Base-by-base conservation (phyloP, 2,113 vertebrate genomes). In the Crocuta crocuta region DNA sequence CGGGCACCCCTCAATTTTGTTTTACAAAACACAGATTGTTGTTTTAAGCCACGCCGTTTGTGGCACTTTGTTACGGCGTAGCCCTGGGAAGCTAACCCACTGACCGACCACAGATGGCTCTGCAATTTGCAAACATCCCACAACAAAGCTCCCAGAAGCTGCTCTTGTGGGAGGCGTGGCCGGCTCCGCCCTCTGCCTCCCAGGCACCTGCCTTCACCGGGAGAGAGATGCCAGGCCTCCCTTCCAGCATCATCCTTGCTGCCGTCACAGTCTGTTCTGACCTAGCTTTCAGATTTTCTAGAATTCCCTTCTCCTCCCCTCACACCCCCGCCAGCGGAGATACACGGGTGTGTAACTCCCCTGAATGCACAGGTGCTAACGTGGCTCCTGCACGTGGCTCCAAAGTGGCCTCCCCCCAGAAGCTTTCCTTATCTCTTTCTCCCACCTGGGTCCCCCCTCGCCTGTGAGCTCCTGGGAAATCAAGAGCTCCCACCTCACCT, bases 31-130 rank as follows among this genome's bases (percentile, higher is more conserved):
- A 15, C 43, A 79, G 10, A 50, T 4, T 35, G 66, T 43, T 15
- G n/a, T 17, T 61, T 78, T 7, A 58, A 28, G 50, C 5, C 43
- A 6, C 58, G 35, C 1, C 1, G 86, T 26, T 6, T 53, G 58
- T 50, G 61, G 68, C 28, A 0, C 23, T 31, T 31, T 23, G 10
- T 28, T 4, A 17, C 0, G 2, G 9, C 43, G 3, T 24, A 58
- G 73, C 63, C 66, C 13, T 1, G 0, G n/a, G 78, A 23, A 35
- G 23, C 0, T 0, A 33, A 28, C 0, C 4, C 79, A 0, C 0
- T 15, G 63, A 28, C 45, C 53, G 70, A 28, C 12, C 63, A 10
- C 6, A 21, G 63, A 26, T 7, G 35, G 26, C 7, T 58, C 19
- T 24, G 31, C 23, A 4, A 1, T 2, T 24, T 0, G 28, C 68